Base-by-base conservation (phyloP, 2,113 vertebrate species). In the Petaurus breviceps region DNA sequence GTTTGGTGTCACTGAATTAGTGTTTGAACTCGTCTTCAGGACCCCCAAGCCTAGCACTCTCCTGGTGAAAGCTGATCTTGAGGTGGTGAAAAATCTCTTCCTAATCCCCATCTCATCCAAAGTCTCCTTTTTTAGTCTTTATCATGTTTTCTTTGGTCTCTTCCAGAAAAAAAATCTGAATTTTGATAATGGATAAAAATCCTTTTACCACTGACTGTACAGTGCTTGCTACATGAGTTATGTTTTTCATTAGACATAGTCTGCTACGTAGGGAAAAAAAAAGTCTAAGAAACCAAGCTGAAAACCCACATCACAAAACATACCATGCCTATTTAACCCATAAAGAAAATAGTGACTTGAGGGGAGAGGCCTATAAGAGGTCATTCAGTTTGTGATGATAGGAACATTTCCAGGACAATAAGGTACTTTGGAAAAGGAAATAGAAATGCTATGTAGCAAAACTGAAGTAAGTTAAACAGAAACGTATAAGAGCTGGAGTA, bases 371-470 rank as follows among this genome's bases (percentile, higher is more conserved):
- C 50, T 90, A 95, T 91, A 92, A 55, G 97, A 90, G 53, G 89
- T 97, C 95, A 97, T 95, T 97, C 90, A 91, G 93, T 94, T 96
- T 55, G 24, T 90, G 49, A 90, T 46, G 54, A 97, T 61, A 98
- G 95, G 89, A 96, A 94, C 11, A 24, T 84, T 98, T 98, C 97
- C 96, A 95, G 92, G 95, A 95, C 92, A 96, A 54, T 47, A 97
- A 97, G 97, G 96, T 97, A 77, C 57, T 25, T 90, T 98, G 97
- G 93, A 98, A 96, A 92, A 97, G 68, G 96, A 98, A 98, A 98
- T 95, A 98, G 95, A 96, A 97, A 97, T 95, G 96, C 96, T 98
- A 98, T 1, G 47, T 91, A 49, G 10, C 93, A 92, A 98, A 98
- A 96, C 0, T 97, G 93, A 96, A 97, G 95, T 90, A 97, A 98